Evolutionary conservation across 2,888 invertebrate genomes (phyloP), one percentile per base, ranked within the genome.

Genomic region (Rhagium mordax): DNA sequence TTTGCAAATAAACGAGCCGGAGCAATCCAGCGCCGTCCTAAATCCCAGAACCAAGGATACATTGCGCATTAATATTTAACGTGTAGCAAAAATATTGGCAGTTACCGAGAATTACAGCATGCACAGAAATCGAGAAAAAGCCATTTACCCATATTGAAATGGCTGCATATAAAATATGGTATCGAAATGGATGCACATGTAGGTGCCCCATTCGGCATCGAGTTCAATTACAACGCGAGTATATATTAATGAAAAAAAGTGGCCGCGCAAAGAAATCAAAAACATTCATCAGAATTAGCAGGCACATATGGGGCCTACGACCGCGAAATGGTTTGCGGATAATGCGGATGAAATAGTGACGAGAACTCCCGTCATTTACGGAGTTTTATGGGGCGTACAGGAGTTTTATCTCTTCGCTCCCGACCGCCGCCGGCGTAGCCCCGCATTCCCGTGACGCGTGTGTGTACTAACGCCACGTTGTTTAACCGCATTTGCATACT

Each of bases 221-320:
- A 77, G 79, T 74, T 71, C 78, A 77, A 77, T 78, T 78, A 77
- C 70, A 47, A 18, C 48, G 4, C 59, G 71, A 71, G 73, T 76
- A 75, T 75, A 76, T 78, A 77, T 75, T 76, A 77, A 79, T 77
- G 78, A 78, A 79, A 78, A 79, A 74, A 73, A 71, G 57, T 71
- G 73, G 74, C 71, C 57, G 72, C 70, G 57, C 47, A 83, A 84
- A 84, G 81, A 86, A 86, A 86, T 87, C 86, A 86, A 87, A 86
- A 83, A 82, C 87, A 86, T 87, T 86, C 85, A 86, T 87, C 86
- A 84, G 85, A 83, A 85, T 87, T 87, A 87, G 83, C 74, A 77
- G 73, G 81, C 82, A 80, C 82, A 83, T 84, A 85, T 85, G 84
- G 84, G 85, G 78, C 77, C 74, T 67, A 72, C 82, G 82, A 85